phyloP scores from a whole-genome alignment of 1,140 invertebrate species.

The Leptinotarsa undecemlineata region DNA sequence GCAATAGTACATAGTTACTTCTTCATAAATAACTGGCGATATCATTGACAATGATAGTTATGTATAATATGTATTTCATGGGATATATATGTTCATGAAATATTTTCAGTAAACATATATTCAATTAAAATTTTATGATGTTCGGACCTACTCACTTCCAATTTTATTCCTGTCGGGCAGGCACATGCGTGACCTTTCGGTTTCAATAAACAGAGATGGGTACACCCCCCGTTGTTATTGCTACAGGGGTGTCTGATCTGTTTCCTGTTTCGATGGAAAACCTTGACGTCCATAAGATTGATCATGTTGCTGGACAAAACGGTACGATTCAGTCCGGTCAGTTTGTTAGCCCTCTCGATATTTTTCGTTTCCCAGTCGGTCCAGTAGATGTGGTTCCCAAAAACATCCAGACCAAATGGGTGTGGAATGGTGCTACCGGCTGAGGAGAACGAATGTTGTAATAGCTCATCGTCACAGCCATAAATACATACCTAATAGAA shows the following conservation, averaged over 20 bases:
- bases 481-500: conserved; percentile 63
- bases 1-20: too few relatives aligned
- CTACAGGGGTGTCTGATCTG: conserved; percentile 67
- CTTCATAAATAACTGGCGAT: too few relatives aligned
- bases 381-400: conserved; percentile 85
- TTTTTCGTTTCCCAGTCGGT: conserved; percentile 80
- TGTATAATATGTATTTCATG: too few relatives aligned
- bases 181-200: conserved; percentile 74
- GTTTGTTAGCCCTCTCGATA: conserved; percentile 77
- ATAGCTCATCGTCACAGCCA: too few relatives aligned
- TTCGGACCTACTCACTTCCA: conserved; percentile 59
- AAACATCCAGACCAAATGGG: conserved; percentile 85
- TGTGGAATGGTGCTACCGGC: conserved; percentile 65
- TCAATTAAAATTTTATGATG: neutral
- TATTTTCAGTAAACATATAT: too few relatives aligned
- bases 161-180: conserved; percentile 84
- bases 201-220: conserved; percentile 86
- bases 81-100: too few relatives aligned
- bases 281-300: conserved; percentile 81
- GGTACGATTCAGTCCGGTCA: conserved; percentile 68
- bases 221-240: conserved; percentile 82
- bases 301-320: conserved; percentile 69
- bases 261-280: conserved; percentile 75
- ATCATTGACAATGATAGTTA: too few relatives aligned
- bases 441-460: conserved; percentile 3